These are phyloP conservation scores for Diarsia rubi DNA, from an alignment of 2,888 invertebrate species.

Conservation along the genomic window DNA sequence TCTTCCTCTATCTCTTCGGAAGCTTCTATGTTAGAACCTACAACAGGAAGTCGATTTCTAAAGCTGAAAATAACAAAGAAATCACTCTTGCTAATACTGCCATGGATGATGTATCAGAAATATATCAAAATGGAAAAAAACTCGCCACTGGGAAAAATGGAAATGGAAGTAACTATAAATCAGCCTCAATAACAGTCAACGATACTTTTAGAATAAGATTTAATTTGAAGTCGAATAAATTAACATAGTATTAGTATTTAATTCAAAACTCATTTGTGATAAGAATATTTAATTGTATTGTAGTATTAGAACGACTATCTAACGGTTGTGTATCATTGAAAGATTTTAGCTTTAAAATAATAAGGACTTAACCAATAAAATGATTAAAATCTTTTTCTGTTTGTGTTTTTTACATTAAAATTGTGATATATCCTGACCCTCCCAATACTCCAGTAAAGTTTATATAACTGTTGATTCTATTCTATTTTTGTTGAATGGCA, in stretches of 20 bases:
- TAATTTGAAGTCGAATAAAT: constrained; percentile 45
- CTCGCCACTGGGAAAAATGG: background rate
- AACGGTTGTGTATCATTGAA: background rate
- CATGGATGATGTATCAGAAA: background rate
- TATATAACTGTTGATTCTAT: background rate
- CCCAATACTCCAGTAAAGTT: background rate
- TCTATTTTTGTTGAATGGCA: no score
- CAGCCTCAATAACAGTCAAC: constrained; percentile 43
- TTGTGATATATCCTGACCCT: background rate
- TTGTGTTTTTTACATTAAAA: background rate
- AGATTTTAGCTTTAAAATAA: constrained; percentile 26
- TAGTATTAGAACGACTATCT: constrained; percentile 1
- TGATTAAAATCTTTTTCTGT: background rate
- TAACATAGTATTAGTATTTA: background rate
- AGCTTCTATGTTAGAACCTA: constrained; percentile 73
- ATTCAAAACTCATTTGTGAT: background rate
- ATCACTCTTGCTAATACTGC: background rate
- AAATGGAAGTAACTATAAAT: constrained; percentile 7
- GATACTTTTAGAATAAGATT: constrained; percentile 47
- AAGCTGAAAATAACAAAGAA: background rate
- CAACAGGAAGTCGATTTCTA: constrained; percentile 32
- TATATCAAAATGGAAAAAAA: constrained; percentile 22
- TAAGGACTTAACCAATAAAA: constrained; percentile 6
- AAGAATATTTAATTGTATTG: background rate
- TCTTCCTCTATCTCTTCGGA: constrained; percentile 73